Evolutionary conservation across 2,888 invertebrate species (phyloP).

Genomic region (Tuberolachnus salignus): DNA sequence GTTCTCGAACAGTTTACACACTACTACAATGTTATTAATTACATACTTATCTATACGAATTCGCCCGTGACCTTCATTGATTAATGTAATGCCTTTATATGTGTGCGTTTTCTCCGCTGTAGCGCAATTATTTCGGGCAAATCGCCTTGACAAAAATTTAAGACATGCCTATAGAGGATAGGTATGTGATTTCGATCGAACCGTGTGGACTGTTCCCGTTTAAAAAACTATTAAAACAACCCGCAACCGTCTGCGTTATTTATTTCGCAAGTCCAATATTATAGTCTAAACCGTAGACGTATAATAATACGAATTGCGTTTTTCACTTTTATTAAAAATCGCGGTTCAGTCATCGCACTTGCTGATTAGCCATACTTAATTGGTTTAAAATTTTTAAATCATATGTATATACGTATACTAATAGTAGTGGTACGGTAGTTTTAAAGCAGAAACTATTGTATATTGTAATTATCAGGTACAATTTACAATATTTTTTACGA

Average conservation of each 20-base stretch:
- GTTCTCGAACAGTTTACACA: conserved; percentile 1
- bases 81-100: not conserved
- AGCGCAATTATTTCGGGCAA: conserved; percentile 33
- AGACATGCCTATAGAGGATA: not conserved
- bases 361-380: not conserved
- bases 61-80: conserved; percentile 5
- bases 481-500: too few relatives aligned
- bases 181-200: conserved; percentile 8
- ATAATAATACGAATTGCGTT: not conserved
- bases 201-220: not conserved
- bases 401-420: too few relatives aligned
- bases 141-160: conserved; percentile 23
- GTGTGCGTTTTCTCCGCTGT: not conserved
- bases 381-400: too few relatives aligned
- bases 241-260: conserved; percentile 3
- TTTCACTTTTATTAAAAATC: not conserved
- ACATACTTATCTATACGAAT: not conserved
- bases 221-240: conserved; percentile 11
- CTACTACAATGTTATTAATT: conserved; percentile 1
- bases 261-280: not conserved
- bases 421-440: too few relatives aligned
- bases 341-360: not conserved
- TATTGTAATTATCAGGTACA: too few relatives aligned
- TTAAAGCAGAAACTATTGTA: too few relatives aligned
- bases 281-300: not conserved